A percentile compares a stretch with the other conserved stretches of the same genome.
These are phyloP conservation scores for Cydia amplana DNA, from an alignment of 1,140 invertebrate genomes.

Conservation along the genomic window DNA sequence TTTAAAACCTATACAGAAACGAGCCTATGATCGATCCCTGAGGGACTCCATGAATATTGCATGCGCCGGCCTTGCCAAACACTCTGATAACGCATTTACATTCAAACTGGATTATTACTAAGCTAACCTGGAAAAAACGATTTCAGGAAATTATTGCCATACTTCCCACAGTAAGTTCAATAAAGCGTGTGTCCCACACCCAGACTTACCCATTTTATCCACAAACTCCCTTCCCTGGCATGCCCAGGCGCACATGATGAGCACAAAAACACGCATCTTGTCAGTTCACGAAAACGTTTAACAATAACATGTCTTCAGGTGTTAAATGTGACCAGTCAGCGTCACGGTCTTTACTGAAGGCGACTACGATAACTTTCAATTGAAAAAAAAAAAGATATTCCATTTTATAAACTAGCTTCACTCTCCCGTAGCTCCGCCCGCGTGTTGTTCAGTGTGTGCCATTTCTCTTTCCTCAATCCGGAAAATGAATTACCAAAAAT, in stretches of 20 bases:
- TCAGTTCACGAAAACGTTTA: not conserved
- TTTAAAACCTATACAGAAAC: not conserved
- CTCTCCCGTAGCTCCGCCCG: too few relatives aligned
- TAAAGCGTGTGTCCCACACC: too few relatives aligned
- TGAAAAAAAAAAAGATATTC: too few relatives aligned
- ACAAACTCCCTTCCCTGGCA: slow-evolving; percentile 15
- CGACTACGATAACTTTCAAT: not conserved
- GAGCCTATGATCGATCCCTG: not conserved
- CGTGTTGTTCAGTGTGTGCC: too few relatives aligned
- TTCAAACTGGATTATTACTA: too few relatives aligned
- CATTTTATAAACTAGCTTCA: too few relatives aligned
- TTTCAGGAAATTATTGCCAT: too few relatives aligned
- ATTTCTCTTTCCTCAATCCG: too few relatives aligned
- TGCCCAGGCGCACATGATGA: not conserved
- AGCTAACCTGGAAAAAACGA: too few relatives aligned
- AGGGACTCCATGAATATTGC: slow-evolving; percentile 13
- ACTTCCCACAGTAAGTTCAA: too few relatives aligned
- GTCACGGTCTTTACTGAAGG: not conserved
- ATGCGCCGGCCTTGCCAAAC: not conserved
- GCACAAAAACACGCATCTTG: slow-evolving; percentile 12
- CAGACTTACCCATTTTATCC: slow-evolving; percentile 21
- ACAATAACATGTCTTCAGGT: not conserved
- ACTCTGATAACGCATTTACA: not conserved
- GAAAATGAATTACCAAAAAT: too few relatives aligned
- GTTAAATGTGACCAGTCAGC: not conserved